These are phyloP conservation scores for Intellagama lesueurii DNA, from an alignment of 2,797 vertebrate genomes.

Conservation along the genomic window DNA sequence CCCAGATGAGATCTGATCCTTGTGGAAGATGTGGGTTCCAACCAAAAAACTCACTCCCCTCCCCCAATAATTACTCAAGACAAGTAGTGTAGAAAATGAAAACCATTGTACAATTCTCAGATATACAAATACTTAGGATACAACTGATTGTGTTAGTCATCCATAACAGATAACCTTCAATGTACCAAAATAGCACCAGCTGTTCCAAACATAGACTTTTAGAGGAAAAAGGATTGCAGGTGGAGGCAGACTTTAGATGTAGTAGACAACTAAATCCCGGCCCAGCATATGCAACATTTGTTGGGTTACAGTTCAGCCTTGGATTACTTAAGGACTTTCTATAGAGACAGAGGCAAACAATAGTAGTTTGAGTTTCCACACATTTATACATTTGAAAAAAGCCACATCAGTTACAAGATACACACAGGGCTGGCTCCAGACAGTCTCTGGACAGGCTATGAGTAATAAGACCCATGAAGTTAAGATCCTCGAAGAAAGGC, in stretches of 20 bases:
- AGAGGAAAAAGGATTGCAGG: not conserved
- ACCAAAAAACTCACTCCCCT: not conserved
- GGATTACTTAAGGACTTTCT: not conserved
- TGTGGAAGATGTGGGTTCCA: not conserved
- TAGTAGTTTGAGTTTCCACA: not conserved
- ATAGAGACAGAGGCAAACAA: not conserved
- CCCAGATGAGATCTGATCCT: not conserved
- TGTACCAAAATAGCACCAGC: not conserved
- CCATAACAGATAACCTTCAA: conserved; percentile 26
- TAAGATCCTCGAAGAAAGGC: not conserved
- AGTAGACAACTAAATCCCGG: no score
- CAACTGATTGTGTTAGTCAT: conserved; percentile 5
- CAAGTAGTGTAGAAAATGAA: conserved; percentile 36
- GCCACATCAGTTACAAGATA: not conserved
- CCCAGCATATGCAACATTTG: not conserved
- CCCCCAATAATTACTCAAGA: conserved; percentile 20
- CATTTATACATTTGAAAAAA: not conserved
- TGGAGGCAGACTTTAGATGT: not conserved
- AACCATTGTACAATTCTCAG: conserved; percentile 63
- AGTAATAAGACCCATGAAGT: not conserved
- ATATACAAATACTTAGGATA: conserved; percentile 65
- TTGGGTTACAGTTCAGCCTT: not conserved
- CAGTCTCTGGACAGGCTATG: not conserved
- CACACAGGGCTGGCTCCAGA: not conserved
- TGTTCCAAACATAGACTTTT: conserved; percentile 1